A percentile compares a stretch with the other conserved stretches of the same genome.
These are phyloP conservation scores for Papilio dardanus DNA, from an alignment of 1,140 invertebrate species.

Conservation along the genomic window DNA sequence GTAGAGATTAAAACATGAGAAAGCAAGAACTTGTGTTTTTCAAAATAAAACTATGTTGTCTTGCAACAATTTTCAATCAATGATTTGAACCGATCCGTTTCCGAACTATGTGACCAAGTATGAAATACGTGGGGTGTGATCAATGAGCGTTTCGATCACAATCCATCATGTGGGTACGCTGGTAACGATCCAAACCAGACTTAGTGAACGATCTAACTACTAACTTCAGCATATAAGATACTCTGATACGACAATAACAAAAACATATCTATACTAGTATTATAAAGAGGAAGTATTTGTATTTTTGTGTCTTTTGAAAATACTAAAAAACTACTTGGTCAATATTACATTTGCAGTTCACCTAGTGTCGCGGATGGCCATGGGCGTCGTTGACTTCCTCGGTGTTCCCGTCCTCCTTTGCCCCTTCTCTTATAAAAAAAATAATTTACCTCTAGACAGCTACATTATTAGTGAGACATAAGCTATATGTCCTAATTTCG, in stretches of 20 bases:
- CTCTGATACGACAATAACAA: background rate
- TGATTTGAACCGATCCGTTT: conserved; percentile 45
- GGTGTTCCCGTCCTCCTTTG: no score
- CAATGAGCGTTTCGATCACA: conserved; percentile 74
- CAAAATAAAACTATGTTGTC: background rate
- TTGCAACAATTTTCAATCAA: conserved; percentile 46
- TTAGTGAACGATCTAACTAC: conserved; percentile 54
- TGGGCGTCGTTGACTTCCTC: no score
- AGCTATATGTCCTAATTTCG: no score
- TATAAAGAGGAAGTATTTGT: no score
- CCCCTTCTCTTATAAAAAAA: no score
- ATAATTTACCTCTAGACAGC: no score
- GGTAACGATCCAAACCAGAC: conserved; percentile 44
- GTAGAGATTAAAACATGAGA: no score
- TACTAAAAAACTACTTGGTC: no score
- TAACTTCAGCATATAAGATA: background rate
- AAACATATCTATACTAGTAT: background rate
- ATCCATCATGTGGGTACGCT: conserved; percentile 66
- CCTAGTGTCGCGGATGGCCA: no score
- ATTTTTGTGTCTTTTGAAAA: no score
- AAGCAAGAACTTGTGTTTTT: background rate
- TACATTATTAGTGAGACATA: no score
- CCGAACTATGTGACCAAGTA: conserved; percentile 69
- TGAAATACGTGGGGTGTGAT: conserved; percentile 70
- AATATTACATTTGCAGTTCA: no score